A percentile compares a stretch with the other conserved stretches of the same genome.
These are phyloP conservation scores for Drosophila subpulchrella DNA, from an alignment of 1,140 invertebrate genomes.

Conservation along the genomic window DNA sequence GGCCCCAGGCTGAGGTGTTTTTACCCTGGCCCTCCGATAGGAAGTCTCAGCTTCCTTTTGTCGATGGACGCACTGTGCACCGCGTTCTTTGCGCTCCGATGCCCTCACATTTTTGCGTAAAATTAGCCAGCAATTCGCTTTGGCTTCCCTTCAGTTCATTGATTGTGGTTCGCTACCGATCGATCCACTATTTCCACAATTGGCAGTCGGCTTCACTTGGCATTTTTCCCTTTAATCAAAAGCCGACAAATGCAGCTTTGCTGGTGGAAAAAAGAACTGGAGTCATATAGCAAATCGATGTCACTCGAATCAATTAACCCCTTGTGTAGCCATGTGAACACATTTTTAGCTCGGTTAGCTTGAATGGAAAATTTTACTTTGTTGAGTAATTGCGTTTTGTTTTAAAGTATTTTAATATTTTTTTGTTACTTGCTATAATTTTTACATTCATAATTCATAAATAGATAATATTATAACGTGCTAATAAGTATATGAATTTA, in stretches of 20 bases:
- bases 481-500: too few relatives aligned
- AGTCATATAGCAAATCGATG: conserved; percentile 38
- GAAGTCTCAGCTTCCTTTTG: conserved; percentile 67
- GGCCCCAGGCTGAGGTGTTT: conserved; percentile 40
- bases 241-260: conserved; percentile 52
- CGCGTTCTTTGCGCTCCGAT: conserved; percentile 28
- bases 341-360: background rate
- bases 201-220: conserved; percentile 41
- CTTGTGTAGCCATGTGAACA: conserved; percentile 17
- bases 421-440: too few relatives aligned
- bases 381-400: background rate
- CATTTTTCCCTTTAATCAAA: conserved; percentile 58
- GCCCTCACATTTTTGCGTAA: conserved; percentile 56
- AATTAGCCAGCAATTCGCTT: conserved; percentile 70
- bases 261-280: conserved; percentile 1
- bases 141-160: conserved; percentile 57
- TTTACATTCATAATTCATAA: too few relatives aligned
- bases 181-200: conserved; percentile 48
- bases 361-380: background rate
- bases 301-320: conserved; percentile 24
- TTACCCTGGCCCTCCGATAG: conserved; percentile 20
- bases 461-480: too few relatives aligned
- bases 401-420: background rate
- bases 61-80: conserved; percentile 19
- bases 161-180: conserved; percentile 45